Percentiles rank a stretch among this genome's conserved stretches.
Conservation (phyloP, 2,797 vertebrate genomes). For the Hybognathus amarus region DNA sequence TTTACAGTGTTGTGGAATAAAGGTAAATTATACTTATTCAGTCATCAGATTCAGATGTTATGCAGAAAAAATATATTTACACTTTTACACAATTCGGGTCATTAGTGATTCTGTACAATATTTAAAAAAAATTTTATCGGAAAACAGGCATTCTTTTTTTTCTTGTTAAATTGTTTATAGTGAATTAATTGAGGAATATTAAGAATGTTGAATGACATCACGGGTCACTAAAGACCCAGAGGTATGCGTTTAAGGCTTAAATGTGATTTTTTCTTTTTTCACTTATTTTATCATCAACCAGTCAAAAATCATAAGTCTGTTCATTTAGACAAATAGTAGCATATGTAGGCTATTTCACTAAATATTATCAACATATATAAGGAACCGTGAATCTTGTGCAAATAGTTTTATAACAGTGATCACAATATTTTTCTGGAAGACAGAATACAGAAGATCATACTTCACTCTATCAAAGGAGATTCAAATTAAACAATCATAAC, state of each 20-base stretch:
- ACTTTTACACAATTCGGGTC: no score
- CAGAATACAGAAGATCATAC: constrained; percentile 4
- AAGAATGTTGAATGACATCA: no score
- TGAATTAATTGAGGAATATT: no score
- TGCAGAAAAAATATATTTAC: no score
- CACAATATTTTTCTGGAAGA: constrained; percentile 27
- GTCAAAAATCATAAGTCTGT: not conserved
- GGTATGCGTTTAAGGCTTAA: not conserved
- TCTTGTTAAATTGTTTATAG: no score
- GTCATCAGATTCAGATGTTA: no score
- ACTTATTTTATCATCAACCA: not conserved
- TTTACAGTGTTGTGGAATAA: no score
- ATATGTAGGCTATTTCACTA: not conserved
- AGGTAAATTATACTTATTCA: no score
- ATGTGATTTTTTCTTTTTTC: not conserved
- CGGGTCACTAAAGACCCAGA: no score
- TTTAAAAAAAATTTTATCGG: no score
- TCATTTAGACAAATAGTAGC: not conserved
- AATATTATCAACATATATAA: not conserved
- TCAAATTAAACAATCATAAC: constrained; percentile 42
- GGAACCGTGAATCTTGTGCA: not conserved
- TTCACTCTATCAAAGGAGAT: constrained; percentile 39
- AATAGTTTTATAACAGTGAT: constrained; percentile 21
- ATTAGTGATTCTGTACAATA: no score
- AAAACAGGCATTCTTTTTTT: no score